Evolutionary conservation across 2,888 invertebrate species (phyloP).

Genomic region (Coecobrya sp.): DNA sequence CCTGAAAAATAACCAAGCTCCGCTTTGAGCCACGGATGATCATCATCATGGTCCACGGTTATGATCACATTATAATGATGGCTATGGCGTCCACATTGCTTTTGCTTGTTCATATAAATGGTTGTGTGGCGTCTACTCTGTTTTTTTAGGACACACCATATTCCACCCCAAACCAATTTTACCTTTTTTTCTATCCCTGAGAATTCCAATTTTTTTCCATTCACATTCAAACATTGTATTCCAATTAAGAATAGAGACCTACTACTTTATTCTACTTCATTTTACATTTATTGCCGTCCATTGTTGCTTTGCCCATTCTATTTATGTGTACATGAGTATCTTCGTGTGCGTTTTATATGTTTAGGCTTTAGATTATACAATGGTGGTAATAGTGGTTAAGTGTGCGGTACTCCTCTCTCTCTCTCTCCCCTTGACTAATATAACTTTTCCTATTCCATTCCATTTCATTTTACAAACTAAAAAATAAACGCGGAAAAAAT

Average conservation of each 20-base stretch:
- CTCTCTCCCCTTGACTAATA: too few species aligned
- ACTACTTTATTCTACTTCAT: too few species aligned
- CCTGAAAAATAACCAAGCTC: background rate
- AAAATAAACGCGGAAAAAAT: background rate
- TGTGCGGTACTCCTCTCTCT: too few species aligned
- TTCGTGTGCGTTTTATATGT: background rate
- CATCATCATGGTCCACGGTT: too few species aligned
- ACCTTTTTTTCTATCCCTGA: background rate
- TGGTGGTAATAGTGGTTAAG: too few species aligned
- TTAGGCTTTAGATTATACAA: too few species aligned
- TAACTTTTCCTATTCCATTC: too few species aligned
- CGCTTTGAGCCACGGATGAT: background rate
- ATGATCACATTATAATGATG: background rate
- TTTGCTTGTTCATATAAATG: too few species aligned
- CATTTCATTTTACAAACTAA: conserved; percentile 21
- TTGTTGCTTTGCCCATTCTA: too few species aligned
- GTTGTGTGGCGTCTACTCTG: background rate
- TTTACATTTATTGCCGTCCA: too few species aligned
- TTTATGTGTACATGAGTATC: background rate
- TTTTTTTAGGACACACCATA: background rate
- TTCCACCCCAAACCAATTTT: background rate
- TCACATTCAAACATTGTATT: background rate
- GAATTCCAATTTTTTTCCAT: background rate
- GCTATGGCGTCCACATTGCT: background rate
- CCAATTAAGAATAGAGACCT: background rate